Evolutionary conservation across 92 coral and sea anemone species (phyloP), one percentile per base, ranked within the genome.

Genomic region (Anthopleura xanthogrammica): DNA sequence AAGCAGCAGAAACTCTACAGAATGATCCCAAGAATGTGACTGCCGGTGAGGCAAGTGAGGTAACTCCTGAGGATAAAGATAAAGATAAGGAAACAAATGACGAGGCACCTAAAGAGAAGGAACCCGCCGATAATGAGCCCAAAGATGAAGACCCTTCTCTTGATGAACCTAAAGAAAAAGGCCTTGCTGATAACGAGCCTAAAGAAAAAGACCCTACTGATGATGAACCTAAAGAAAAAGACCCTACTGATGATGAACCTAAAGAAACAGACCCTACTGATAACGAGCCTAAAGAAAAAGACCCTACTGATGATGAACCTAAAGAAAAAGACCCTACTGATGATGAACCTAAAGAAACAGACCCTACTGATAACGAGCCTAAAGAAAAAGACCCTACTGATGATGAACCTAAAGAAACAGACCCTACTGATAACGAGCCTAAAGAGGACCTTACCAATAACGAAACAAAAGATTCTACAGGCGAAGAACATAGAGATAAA

Each of bases 401-500:
- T 56, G 72, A 55, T 56, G 72, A 41, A 16, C 82, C 72, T 29
- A 55, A 41, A n/a, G 70, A 22, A 8, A 39, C 60, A 24, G 74
- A 14, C 72, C 43, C 56, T 36, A 3, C 55, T 17, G 42, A 57
- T 78, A 41, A 78, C 7, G 68, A 39, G 11, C 56, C 75, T 60
- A 71, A 57, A 60, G 54, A 79, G 75, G 83, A 36, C 73, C 52
- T 52, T 58, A 39, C 3, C 41, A 46, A 12, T 16, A 52, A 79
- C 19, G 39, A 16, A 41, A 56, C 75, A 12, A 24, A 58, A 43
- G 54, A 60, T 40, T 54, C 57, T 19, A 12, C 58, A 3, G 60
- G 29, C 41, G 76, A 80, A 29, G 83, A 80, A 17, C 76, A 75
- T 13, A 40, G 16, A 36, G 74, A 77, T 46, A 43, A 41, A 10